Base-by-base conservation (phyloP, 2,113 vertebrate genomes). In the Entosphenus tridentatus region DNA sequence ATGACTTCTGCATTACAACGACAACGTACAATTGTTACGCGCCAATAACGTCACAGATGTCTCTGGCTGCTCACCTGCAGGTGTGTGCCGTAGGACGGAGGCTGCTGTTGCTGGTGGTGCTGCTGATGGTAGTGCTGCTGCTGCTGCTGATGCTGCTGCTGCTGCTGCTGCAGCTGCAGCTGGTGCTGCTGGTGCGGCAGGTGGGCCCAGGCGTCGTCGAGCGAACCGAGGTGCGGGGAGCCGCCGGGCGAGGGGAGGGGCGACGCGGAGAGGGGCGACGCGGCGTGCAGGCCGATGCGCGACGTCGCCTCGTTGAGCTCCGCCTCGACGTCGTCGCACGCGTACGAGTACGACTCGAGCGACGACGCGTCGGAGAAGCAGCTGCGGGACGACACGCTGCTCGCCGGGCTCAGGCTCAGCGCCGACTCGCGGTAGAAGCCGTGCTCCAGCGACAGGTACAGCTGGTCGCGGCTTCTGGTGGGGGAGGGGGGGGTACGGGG, bases 371-470 rank as follows among this genome's bases (percentile, higher is more conserved):
- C 86, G 11, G 85, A 88, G 69, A 89, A 81, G 79, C 87, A 89
- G 58, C 86, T 86, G 0, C 87, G 83, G 55, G 86, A 90, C 13
- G 87, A 83, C 57, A 83, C 85, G 75, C 88, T 92, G 77, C 87
- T 89, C 70, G 86, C 87, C 0, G 88, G 85, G 70, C 87, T 90
- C 0, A 86, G 84, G 71, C 86, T 89, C 73, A 89, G 82, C 70
- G 87, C 89, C n/a, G 82, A 78, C 65, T 90, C 88, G 2, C 87
- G 81, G 77, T 89, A 92, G 57, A 76, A 77, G 67, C 86, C 88
- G 57, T 85, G 83, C 73, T 92, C 87, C 14, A 86, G 76, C 2
- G 85, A 83, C 16, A 87, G 80, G 73, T 85, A 88, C 69, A 85
- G 80, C 2, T 81, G 82, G 72, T 92, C 88, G 8, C 77, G 74